Base-by-base conservation (phyloP, 2,888 invertebrate genomes). In the Eupithecia abbreviata region DNA sequence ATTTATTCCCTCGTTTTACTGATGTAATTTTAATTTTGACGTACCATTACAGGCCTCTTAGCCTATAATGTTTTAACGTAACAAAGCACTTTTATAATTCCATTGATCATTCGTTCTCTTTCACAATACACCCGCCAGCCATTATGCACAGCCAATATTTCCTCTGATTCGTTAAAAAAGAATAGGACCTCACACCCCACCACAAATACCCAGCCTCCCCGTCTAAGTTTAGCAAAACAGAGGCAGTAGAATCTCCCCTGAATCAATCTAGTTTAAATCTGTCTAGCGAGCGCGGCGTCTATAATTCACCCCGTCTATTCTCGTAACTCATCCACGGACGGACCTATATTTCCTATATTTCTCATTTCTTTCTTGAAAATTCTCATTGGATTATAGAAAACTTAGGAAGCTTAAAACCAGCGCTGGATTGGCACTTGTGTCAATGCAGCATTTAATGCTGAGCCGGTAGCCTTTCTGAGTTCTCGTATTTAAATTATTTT, bases 301-400 rank as follows among this genome's bases (percentile, higher is more conserved):
- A 86, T 86, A 81, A 85, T 84, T 81, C 81, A 86, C 76, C 30
- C 58, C 73, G 73, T 82, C 84, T 85, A 85, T 87, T 84, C 79
- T n/a, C 71, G 78, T 78, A 76, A 76, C 69, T 78, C 79, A 77
- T 71, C 70, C 74, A 66, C 45, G 30, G 67, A 18, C n/a, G 49
- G 67, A 74, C 43, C 42, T 15, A 43, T 10, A 45, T 66, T 66
- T 13, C 66, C 15, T 41, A 3, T 68, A 58, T 30, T 58, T 58
- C 18, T 58, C 55, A 7, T 7, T n/a, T 55, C n/a, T n/a, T 6
- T 18, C 58, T 58, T 18, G 9, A 55, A 55, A n/a, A 55, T 7
- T 7, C 55, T 55, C 7, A n/a, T 55, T n/a, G 55, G n/a, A n/a
- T 55, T 55, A 55, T 7, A 55, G n/a, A n/a, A 7, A n/a, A 15